phyloP scores from a whole-genome alignment of 1,140 invertebrate genomes.

The Ostrea edulis region DNA sequence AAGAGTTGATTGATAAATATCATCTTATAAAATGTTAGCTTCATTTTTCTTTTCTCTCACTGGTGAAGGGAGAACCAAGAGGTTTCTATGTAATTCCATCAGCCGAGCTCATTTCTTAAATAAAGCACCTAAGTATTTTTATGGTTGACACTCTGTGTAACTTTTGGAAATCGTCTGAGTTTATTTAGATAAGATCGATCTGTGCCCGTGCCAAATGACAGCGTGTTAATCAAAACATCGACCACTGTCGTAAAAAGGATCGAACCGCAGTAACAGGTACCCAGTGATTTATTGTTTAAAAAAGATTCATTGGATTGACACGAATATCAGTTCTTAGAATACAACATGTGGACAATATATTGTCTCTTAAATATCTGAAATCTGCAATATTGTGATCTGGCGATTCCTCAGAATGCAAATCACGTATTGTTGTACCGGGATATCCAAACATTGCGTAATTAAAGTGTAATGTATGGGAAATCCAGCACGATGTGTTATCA shows the following conservation, averaged over 20 bases:
- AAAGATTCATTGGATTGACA: background rate
- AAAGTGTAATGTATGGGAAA: background rate
- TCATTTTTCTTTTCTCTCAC: background rate
- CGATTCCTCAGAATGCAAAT: background rate
- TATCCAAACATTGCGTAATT: background rate
- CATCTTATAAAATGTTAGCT: background rate
- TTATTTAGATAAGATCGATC: background rate
- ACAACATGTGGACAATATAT: background rate
- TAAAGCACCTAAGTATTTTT: background rate
- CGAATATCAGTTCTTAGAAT: background rate
- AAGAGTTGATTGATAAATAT: background rate
- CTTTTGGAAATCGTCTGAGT: background rate
- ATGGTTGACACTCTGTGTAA: background rate
- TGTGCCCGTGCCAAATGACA: background rate
- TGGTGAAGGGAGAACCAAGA: background rate
- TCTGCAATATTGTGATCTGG: background rate
- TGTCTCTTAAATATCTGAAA: background rate
- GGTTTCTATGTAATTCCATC: background rate
- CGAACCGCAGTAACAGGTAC: background rate
- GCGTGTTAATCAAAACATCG: background rate
- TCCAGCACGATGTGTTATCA: background rate
- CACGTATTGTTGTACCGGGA: background rate
- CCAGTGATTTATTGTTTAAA: background rate
- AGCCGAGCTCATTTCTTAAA: background rate
- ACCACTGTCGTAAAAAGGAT: background rate